These are phyloP conservation scores for Heterotis niloticus DNA, from an alignment of 2,113 vertebrate species.

Conservation along the genomic window DNA sequence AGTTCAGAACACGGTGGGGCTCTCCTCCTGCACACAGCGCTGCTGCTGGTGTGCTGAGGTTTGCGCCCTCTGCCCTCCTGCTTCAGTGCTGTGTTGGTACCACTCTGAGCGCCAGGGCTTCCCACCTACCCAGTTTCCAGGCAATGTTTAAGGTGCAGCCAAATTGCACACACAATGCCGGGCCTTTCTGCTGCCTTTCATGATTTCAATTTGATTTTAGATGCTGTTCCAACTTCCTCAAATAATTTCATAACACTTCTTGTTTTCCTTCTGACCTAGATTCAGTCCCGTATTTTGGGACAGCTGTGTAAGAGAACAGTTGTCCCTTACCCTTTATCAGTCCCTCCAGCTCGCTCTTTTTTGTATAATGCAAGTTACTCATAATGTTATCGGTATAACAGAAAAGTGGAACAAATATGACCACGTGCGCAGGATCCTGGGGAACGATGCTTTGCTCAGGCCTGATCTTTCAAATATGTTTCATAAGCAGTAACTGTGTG, in stretches of 20 bases:
- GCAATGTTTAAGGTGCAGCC: background rate
- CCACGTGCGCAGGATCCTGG: constrained; percentile 47
- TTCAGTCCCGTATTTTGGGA: background rate
- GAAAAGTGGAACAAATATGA: constrained; percentile 10
- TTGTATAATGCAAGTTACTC: constrained; percentile 2
- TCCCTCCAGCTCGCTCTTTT: background rate
- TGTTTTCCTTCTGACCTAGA: constrained; percentile 17
- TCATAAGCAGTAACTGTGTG: constrained; percentile 12
- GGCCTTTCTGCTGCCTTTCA: constrained; percentile 21
- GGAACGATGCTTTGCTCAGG: constrained; percentile 39
- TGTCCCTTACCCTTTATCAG: background rate
- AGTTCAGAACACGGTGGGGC: too few relatives aligned
- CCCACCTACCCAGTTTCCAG: too few relatives aligned
- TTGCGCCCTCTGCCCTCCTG: too few relatives aligned
- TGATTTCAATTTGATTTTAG: constrained; percentile 24
- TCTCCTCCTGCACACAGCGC: too few relatives aligned
- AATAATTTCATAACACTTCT: too few relatives aligned
- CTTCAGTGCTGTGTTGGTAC: too few relatives aligned
- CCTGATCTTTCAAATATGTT: constrained; percentile 10
- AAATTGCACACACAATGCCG: background rate
- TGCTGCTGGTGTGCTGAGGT: too few relatives aligned
- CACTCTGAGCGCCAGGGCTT: too few relatives aligned
- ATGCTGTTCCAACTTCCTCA: too few relatives aligned
- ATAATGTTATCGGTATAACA: constrained; percentile 5
- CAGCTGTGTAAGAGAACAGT: too few relatives aligned